Base-by-base conservation (phyloP, 2,888 invertebrate species). In the Neria commutata region DNA sequence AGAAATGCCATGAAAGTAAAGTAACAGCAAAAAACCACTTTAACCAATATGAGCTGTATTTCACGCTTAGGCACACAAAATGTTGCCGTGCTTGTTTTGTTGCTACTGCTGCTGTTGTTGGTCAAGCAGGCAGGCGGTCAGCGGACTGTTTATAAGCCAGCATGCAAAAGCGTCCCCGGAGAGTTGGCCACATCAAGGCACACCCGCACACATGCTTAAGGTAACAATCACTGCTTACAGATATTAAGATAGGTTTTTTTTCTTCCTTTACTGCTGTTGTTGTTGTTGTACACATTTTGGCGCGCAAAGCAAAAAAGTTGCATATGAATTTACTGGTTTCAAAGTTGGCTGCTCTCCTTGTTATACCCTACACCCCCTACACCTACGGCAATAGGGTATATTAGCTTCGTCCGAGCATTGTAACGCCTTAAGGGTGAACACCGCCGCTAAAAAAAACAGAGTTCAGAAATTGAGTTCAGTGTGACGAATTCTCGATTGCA, bases 301-400 rank as follows among this genome's bases (percentile, higher is more conserved):
- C 3, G 37, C n/a, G 37, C 14, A 37, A 37, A n/a, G 4, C 17
- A 21, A 51, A 51, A 34, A 34, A 2, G 49, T 54, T 54, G 42
- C 54, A 48, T 54, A 50, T 58, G 50, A 58, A 58, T 54, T 49
- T 59, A 59, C 51, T 50, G 49, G 26, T 59, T 49, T 54, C 33
- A 40, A 34, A 25, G 11, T 47, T 25, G 26, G 17, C 17, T 8
- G n/a, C 23, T n/a, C 52, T 42, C 24, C 23, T n/a, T n/a, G n/a
- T n/a, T n/a, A n/a, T n/a, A n/a, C n/a, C n/a, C n/a, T n/a, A n/a
- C n/a, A n/a, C n/a, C n/a, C n/a, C n/a, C n/a, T n/a, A n/a, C n/a
- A n/a, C n/a, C n/a, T n/a, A n/a, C n/a, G n/a, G n/a, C n/a, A n/a
- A n/a, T n/a, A n/a, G n/a, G 3, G 16, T 45, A 19, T 8, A 19